Evolutionary conservation across 2,113 vertebrate genomes (phyloP).

Genomic region (Gallinago paraguaiae): DNA sequence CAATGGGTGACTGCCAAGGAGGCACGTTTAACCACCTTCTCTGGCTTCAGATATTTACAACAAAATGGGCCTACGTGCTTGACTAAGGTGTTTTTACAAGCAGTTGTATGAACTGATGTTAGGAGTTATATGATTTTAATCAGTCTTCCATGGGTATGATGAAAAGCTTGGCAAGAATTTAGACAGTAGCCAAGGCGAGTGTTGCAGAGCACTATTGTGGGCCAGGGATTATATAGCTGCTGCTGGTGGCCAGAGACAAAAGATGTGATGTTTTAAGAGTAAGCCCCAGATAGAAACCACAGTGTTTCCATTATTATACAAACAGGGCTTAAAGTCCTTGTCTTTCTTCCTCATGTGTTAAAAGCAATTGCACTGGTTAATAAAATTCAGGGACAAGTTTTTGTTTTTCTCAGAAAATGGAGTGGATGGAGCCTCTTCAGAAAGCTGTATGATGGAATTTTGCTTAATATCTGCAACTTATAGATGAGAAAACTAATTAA

Average conservation of each 20-base stretch:
- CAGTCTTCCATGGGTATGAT: not conserved
- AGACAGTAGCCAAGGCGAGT: not conserved
- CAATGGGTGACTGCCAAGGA: not conserved
- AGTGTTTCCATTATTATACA: slow-evolving; percentile 46
- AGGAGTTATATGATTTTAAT: not conserved
- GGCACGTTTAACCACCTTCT: not conserved
- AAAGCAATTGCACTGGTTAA: not conserved
- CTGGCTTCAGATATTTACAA: not conserved
- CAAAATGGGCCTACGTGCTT: fast-evolving
- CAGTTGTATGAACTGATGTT: not conserved
- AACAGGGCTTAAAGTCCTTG: slow-evolving; percentile 24
- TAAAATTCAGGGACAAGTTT: not conserved
- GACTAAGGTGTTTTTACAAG: not conserved
- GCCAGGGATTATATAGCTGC: slow-evolving; percentile 3
- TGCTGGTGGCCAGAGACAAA: slow-evolving; percentile 40
- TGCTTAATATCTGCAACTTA: not conserved
- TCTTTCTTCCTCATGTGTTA: not conserved
- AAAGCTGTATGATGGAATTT: not conserved
- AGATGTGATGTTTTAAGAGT: not conserved
- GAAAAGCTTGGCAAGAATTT: not conserved
- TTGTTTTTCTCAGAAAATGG: not conserved
- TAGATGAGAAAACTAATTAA: not conserved
- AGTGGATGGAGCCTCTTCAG: not conserved
- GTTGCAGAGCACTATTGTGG: not conserved
- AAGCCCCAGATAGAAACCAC: not conserved